Base-by-base conservation (phyloP, 2,888 invertebrate species). In the Dexiosoma caninum region DNA sequence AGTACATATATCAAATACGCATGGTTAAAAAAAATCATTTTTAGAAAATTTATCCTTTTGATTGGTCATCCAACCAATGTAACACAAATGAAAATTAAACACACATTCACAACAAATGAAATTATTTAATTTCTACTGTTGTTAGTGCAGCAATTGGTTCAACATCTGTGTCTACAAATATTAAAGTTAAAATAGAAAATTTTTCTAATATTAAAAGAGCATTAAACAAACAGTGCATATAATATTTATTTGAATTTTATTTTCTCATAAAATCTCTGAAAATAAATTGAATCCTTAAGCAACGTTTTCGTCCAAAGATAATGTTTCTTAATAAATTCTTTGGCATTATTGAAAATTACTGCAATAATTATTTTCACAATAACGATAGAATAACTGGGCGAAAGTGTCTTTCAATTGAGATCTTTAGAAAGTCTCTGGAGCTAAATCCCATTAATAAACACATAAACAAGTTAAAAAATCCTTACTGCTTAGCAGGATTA, bases 401-500 rank as follows among this genome's bases (percentile, higher is more conserved):
- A 60, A 53, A 62, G 37, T 57, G 40, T 59, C 57, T 49, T 53
- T 27, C 67, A 44, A 51, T 55, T 69, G 62, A 46, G 49, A 74
- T 46, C 46, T 67, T 62, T 62, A 10, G 23, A 57, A 62, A 69
- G 57, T 64, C 69, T 21, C 59, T 49, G 49, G 32, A 55, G 44
- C 2, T 55, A 60, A 76, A 46, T 62, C n/a, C 67, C 49, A 55
- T 80, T 80, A 67, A 80, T 80, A 80, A 80, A 72, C 60, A 62
- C 55, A 80, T 80, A 71, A 80, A 80, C 76, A 76, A 80, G 53
- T 72, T 76, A 21, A 76, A 71, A 66, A 71, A 71, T 72, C 67
- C 64, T 19, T 19, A 57, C 69, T 64, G 62, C 66, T 76, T 75
- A 66, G 27, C 30, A 37, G 60, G 66, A 76, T 70, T 70, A 70